Base-by-base conservation (phyloP, 2,797 vertebrate genomes). In the Echiichthys vipera region DNA sequence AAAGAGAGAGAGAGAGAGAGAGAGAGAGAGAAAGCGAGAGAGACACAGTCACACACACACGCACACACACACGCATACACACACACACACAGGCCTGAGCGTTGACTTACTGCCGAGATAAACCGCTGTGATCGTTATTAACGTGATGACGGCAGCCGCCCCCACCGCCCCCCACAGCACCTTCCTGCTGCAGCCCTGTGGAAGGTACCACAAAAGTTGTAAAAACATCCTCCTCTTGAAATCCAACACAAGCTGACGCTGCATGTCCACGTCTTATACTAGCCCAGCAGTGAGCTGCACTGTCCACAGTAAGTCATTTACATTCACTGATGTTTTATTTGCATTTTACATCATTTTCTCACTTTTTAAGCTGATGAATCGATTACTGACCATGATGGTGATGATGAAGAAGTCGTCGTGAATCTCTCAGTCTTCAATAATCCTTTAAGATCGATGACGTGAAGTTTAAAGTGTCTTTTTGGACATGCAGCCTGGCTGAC, bases 351-450 rank as follows among this genome's bases (percentile, higher is more conserved):
- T 6, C 0, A 14, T 37, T 40, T 45, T 18, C n/a, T 5, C 4
- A 25, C 1, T 17, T 4, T 2, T 50, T 7, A 32, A 56, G 3
- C 13, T 62, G 43, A 43, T 12, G n/a, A 65, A 78, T 69, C 7
- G 25, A 58, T 77, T 88, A 95, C 95, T 92, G 71, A 95, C 95
- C 95, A 95, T 95, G 81, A 58, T 80, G 74, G 95, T 95, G 81
- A 58, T 80, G 74, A 57, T 20, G 84, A 71, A 51, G 76, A 46
- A 69, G 82, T 80, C 58, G 17, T 56, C 29, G 71, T 34, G 74
- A 43, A 66, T 71, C 45, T 77, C 74, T 74, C 74, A 50, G 63
- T 59, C 66, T 59, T 55, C 65, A 72, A 34, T 22, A 67, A 65
- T 85, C 87, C 89, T 77, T 12, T 17, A 14, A 45, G 53, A 71